phyloP scores from a whole-genome alignment of 2,797 vertebrate genomes.

The Muraenolepis orangiensis region DNA sequence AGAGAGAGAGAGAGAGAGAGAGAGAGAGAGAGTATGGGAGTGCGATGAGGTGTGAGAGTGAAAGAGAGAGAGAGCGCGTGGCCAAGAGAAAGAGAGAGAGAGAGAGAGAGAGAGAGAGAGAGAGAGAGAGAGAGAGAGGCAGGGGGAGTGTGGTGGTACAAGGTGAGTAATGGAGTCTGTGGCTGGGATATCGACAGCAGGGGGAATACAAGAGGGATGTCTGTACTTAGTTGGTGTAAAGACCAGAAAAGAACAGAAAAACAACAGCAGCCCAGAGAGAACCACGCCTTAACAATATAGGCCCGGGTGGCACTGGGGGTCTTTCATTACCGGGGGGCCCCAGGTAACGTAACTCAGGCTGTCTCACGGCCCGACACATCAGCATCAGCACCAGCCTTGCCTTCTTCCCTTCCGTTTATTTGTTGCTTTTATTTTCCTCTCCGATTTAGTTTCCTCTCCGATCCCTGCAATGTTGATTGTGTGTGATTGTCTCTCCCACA shows the following conservation, averaged over 20 bases:
- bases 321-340: not conserved
- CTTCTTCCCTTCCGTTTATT: not conserved
- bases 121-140: too few species aligned
- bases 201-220: not conserved
- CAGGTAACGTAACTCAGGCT: not conserved
- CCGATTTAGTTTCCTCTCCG: too few species aligned
- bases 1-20: too few species aligned
- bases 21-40: too few species aligned
- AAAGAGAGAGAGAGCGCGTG: too few species aligned
- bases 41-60: too few species aligned
- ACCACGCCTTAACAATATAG: not conserved
- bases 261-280: constrained; percentile 10
- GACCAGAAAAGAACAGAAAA: constrained; percentile 21
- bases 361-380: not conserved
- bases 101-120: too few species aligned
- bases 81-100: too few species aligned
- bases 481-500: too few species aligned
- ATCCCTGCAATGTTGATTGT: too few species aligned
- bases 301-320: not conserved
- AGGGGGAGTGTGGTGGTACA: not conserved
- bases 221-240: constrained; percentile 3
- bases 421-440: too few species aligned
- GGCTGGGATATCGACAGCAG: not conserved
- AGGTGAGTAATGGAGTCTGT: not conserved
- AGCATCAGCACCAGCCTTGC: not conserved